phyloP scores from a whole-genome alignment of 2,888 invertebrate species.

The Synanthedon myopaeformis region DNA sequence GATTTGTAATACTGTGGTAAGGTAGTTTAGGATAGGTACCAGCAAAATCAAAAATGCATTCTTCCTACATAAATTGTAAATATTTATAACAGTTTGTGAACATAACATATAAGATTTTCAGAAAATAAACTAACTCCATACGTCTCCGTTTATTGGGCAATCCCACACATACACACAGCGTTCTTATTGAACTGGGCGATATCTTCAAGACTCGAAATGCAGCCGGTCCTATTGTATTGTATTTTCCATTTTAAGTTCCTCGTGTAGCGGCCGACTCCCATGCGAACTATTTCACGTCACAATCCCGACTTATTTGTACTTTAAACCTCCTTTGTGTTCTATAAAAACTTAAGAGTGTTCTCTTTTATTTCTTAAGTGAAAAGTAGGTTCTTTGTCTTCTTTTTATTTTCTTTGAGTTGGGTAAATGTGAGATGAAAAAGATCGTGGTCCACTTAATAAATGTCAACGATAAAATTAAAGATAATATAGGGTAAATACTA shows the following conservation, averaged over 20 bases:
- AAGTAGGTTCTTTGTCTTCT: neutral
- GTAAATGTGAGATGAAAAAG: too few species aligned
- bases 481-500: too few species aligned
- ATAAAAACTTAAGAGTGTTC: constrained; percentile 14
- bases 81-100: too few species aligned
- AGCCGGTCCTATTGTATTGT: constrained; percentile 15
- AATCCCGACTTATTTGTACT: constrained; percentile 22
- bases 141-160: neutral
- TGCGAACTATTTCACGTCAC: constrained; percentile 19
- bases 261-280: constrained; percentile 16
- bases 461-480: too few species aligned
- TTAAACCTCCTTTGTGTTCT: constrained; percentile 21
- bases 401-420: neutral
- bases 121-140: too few species aligned
- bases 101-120: too few species aligned
- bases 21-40: too few species aligned
- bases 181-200: neutral
- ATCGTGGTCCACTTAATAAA: too few species aligned
- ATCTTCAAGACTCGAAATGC: neutral
- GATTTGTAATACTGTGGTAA: too few species aligned
- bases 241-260: constrained; percentile 17
- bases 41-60: too few species aligned
- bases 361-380: constrained; percentile 2
- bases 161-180: neutral
- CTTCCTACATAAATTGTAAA: too few species aligned